Conservation (phyloP, 1,140 invertebrate genomes). For the Drosophila sp. region DNA sequence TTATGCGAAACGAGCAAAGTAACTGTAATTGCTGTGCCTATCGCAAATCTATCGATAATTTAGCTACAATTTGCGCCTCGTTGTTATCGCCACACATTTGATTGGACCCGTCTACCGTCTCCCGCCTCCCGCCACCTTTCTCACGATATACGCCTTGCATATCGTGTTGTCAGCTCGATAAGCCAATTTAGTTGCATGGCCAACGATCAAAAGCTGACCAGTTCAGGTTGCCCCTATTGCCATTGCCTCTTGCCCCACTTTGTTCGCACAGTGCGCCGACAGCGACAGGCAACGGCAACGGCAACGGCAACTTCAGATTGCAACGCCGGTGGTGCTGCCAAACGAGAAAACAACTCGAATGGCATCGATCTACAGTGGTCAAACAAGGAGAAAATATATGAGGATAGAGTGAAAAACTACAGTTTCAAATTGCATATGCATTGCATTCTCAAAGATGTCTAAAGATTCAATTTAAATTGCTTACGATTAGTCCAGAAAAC, state of each 20-base stretch:
- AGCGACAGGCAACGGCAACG: conserved; percentile 53
- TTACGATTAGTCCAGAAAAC: too few species aligned
- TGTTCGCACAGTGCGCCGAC: conserved; percentile 18
- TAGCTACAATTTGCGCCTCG: conserved; percentile 48
- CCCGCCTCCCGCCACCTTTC: neutral
- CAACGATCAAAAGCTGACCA: conserved; percentile 55
- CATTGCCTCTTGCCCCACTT: conserved; percentile 8
- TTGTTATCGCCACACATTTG: conserved; percentile 50
- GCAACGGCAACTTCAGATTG: conserved; percentile 62
- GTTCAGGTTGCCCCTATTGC: neutral
- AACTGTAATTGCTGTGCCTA: conserved; percentile 51
- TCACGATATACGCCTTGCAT: too few species aligned
- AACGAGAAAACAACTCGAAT: conserved; percentile 52
- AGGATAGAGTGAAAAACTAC: neutral
- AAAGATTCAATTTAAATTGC: too few species aligned
- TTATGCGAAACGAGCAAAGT: conserved; percentile 26
- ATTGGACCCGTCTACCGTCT: neutral
- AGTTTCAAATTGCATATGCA: neutral
- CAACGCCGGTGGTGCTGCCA: conserved; percentile 66
- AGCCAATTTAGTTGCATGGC: conserved; percentile 49
- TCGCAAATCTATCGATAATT: conserved; percentile 75
- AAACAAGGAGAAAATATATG: neutral
- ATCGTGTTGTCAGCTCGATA: conserved; percentile 53
- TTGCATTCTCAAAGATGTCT: too few species aligned
- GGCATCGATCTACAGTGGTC: conserved; percentile 31